Percentiles rank a stretch among this genome's conserved stretches.
phyloP scores from a whole-genome alignment of 1,140 invertebrate species.

The Hyles vespertilio region DNA sequence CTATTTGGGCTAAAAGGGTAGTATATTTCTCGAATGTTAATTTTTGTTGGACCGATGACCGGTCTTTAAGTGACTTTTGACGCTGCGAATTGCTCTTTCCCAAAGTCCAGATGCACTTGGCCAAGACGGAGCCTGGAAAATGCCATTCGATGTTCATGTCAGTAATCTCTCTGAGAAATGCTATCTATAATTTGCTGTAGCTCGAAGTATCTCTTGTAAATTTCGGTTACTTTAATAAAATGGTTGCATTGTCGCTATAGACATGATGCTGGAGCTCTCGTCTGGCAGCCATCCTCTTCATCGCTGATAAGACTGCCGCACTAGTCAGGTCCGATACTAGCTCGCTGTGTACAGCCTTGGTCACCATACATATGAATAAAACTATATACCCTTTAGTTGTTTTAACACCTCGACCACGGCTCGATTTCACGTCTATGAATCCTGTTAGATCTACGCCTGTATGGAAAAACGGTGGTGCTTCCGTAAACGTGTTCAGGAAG shows the following conservation, averaged over 20 bases:
- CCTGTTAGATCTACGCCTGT: slow-evolving; percentile 45
- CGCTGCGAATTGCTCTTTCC: neutral
- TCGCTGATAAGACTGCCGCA: slow-evolving; percentile 43
- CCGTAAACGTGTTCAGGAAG: slow-evolving; percentile 24
- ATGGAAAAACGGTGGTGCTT: slow-evolving; percentile 27
- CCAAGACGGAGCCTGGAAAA: slow-evolving; percentile 6
- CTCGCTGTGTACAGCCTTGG: slow-evolving; percentile 65
- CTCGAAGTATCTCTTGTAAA: slow-evolving; percentile 6
- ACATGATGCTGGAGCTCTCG: slow-evolving; percentile 7
- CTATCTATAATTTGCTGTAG: slow-evolving; percentile 5
- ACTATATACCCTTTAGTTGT: slow-evolving; percentile 42
- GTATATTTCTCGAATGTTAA: slow-evolving; percentile 7
- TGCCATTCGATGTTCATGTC: slow-evolving; percentile 10
- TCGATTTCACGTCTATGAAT: slow-evolving; percentile 24
- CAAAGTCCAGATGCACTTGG: slow-evolving; percentile 1
- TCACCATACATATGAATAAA: slow-evolving; percentile 53
- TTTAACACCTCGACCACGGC: slow-evolving; percentile 29
- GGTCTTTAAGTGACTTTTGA: slow-evolving; percentile 4
- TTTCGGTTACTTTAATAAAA: slow-evolving; percentile 4
- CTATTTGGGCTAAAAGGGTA: slow-evolving; percentile 8
- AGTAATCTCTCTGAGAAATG: neutral
- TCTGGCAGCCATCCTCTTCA: slow-evolving; percentile 42
- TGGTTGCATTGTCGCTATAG: slow-evolving; percentile 8
- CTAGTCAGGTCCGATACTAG: slow-evolving; percentile 46
- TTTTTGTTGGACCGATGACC: slow-evolving; percentile 4